Conservation (phyloP, 2,797 vertebrate genomes). For the Leucoraja ocellata region DNA sequence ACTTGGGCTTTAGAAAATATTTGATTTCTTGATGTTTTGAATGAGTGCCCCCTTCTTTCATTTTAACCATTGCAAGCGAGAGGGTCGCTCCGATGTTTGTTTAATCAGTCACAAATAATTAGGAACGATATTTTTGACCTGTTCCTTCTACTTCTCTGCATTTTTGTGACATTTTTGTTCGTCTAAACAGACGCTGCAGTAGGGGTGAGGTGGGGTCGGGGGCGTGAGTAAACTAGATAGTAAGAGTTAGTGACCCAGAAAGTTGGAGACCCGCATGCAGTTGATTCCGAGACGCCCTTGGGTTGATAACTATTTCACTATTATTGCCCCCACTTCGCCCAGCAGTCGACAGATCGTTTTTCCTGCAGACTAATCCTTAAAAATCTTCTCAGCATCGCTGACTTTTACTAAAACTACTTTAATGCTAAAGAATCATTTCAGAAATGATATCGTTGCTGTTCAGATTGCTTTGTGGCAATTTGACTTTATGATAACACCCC, state of each 20-base stretch:
- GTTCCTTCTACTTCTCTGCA: background rate
- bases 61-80: background rate
- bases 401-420: background rate
- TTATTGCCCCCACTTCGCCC: background rate
- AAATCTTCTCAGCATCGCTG: no score
- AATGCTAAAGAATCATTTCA: background rate
- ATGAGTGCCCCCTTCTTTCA: background rate
- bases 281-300: background rate
- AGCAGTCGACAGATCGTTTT: background rate
- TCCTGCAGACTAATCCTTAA: background rate
- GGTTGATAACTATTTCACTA: conserved; percentile 3
- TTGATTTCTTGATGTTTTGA: background rate
- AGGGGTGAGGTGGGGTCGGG: no score
- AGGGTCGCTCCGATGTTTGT: no score
- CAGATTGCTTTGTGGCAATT: background rate
- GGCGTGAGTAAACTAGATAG: background rate
- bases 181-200: background rate
- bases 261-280: background rate
- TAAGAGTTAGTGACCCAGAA: conserved; percentile 10
- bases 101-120: background rate
- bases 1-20: background rate
- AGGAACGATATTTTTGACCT: background rate
- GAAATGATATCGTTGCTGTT: background rate
- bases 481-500: conserved; percentile 10
- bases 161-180: background rate